phyloP scores from a whole-genome alignment of 2,888 invertebrate genomes.

The Marasmarcha lunaedactyla region DNA sequence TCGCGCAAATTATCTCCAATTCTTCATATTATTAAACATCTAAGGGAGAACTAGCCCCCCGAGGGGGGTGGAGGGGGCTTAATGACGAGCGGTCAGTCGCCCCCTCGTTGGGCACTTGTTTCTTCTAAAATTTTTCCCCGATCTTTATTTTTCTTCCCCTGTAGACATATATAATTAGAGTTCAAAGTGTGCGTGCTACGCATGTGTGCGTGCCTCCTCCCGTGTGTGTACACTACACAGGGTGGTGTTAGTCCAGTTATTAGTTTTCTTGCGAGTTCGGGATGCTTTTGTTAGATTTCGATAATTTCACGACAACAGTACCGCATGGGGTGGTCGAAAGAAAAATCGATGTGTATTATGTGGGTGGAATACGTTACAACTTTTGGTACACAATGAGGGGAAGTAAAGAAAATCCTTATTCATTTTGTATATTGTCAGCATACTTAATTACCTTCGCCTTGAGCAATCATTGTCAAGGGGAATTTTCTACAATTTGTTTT shows the following conservation, averaged over 20 bases:
- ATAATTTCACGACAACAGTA: conserved; percentile 59
- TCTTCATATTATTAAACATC: conserved; percentile 72
- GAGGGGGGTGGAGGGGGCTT: conserved; percentile 33
- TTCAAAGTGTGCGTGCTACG: conserved; percentile 16
- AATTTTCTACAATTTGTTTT: no score
- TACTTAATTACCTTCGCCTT: no score
- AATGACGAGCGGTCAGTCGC: conserved; percentile 63
- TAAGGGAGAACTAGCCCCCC: conserved; percentile 52
- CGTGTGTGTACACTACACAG: conserved; percentile 19
- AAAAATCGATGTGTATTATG: conserved; percentile 18
- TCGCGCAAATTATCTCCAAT: conserved; percentile 72
- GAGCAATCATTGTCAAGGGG: no score
- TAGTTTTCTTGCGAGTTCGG: conserved; percentile 65
- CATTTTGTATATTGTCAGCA: conserved; percentile 1
- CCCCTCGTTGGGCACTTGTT: conserved; percentile 57
- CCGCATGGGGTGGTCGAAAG: conserved; percentile 29
- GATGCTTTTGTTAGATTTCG: conserved; percentile 69
- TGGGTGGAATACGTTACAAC: conserved; percentile 17
- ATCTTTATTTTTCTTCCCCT: conserved; percentile 55
- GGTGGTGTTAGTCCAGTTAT: conserved; percentile 59
- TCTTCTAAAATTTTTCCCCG: conserved; percentile 70
- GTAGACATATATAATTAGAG: conserved; percentile 69
- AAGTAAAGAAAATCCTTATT: conserved; percentile 1
- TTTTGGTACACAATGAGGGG: neutral
- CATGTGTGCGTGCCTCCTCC: conserved; percentile 18